Percentiles rank a stretch among this genome's conserved stretches.
Conservation (phyloP, 2,797 vertebrate species). For the Myotis myotis region DNA sequence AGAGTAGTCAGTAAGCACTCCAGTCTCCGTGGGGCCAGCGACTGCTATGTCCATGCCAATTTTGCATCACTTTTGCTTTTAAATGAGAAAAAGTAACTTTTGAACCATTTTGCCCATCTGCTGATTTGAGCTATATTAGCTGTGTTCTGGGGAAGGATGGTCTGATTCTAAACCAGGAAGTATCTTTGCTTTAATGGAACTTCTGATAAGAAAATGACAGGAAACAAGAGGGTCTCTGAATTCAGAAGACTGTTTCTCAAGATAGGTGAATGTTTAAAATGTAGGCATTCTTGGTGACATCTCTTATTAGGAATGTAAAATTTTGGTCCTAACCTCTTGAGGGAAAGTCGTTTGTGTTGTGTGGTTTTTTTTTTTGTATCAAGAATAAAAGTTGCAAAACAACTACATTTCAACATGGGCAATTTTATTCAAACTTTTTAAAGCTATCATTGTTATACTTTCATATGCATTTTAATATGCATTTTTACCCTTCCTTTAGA, state of each 20-base stretch:
- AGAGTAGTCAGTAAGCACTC: background rate
- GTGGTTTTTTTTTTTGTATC: background rate
- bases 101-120: background rate
- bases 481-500: background rate
- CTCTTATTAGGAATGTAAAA: background rate
- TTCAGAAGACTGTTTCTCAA: background rate
- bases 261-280: background rate
- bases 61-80: background rate
- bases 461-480: background rate
- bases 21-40: background rate
- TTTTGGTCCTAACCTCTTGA: background rate
- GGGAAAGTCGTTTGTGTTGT: background rate
- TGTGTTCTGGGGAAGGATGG: background rate
- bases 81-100: background rate
- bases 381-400: slow-evolving; percentile 7
- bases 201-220: background rate
- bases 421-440: slow-evolving; percentile 8
- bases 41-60: background rate
- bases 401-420: background rate
- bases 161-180: background rate
- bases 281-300: background rate
- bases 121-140: background rate
- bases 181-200: slow-evolving; percentile 8
- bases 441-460: background rate
- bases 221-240: background rate